Base-by-base conservation (phyloP, 2,113 vertebrate species). In the Telmatochromis sp. region DNA sequence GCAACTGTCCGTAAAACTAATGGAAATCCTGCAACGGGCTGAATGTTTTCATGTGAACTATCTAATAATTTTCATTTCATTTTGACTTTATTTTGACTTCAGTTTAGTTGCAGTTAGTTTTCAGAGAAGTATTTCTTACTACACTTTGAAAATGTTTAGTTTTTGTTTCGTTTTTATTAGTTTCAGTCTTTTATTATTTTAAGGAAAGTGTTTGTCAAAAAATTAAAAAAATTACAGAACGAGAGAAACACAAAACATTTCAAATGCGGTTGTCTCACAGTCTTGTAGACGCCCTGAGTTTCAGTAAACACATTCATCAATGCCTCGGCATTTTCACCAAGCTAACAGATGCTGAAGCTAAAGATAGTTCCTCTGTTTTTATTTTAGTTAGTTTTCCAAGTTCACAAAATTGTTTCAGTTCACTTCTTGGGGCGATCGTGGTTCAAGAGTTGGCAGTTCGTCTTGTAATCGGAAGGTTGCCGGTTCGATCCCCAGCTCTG, bases 161-260 rank as follows among this genome's bases (percentile, higher is more conserved):
- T 63, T 63, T 63, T 17, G 26, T 58, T 58, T 31, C 1, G 26
- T 60, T 60, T 58, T 31, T 58, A 7, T 63, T 63, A 19, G 28
- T 35, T 63, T 63, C 15, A 33, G 58, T 60, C 58, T 33, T 60
- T 60, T 60, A 33, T 60, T 60, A 60, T 33, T 7, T 19, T 33
- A 60, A 33, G 57, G 9, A 63, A 35, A 63, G 0, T 19, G 17
- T 63, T 63, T 19, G 58, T 35, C 58, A 35, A 33, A 60, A 33
- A 33, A 11, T 7, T 0, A 0, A 0, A 6, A 9, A 58, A 15
- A 28, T 6, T 63, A 63, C 31, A 63, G 17, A 35, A 63, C 2
- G 17, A 35, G 57, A 33, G 17, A 63, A 35, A 63, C 58, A 58
- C 26, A n/a, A n/a, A 63, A 63, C 31, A n/a, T 7, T 63, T 63